phyloP scores from a whole-genome alignment of 2,888 invertebrate genomes.

The Agrypnus murinus region DNA sequence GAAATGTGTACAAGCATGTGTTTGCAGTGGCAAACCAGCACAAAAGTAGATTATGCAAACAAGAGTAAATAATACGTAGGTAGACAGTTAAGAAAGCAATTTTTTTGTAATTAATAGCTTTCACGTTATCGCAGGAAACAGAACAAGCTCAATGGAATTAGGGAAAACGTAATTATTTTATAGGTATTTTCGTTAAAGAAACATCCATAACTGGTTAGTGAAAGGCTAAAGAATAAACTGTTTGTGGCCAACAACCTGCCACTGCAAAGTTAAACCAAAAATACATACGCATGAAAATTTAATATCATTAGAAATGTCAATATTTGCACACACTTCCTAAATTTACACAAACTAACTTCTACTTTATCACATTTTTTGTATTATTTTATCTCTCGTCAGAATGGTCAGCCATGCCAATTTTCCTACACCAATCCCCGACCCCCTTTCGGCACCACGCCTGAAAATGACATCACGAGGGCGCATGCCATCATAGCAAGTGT shows the following conservation, averaged over 20 bases:
- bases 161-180: background rate
- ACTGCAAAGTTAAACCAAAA: conserved; percentile 25
- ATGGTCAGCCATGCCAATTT: conserved; percentile 70
- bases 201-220: conserved; percentile 45
- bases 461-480: conserved; percentile 63
- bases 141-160: background rate
- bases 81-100: conserved; percentile 25
- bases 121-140: background rate
- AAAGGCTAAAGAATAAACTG: conserved; percentile 48
- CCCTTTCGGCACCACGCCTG: conserved; percentile 65
- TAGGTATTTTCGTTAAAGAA: conserved; percentile 24
- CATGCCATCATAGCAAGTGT: conserved; percentile 51
- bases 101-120: conserved; percentile 1
- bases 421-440: conserved; percentile 64
- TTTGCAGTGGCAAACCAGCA: conserved; percentile 36
- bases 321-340: conserved; percentile 44
- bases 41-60: conserved; percentile 49
- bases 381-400: conserved; percentile 57
- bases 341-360: conserved; percentile 44
- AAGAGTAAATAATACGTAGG: conserved; percentile 28
- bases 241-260: conserved; percentile 68
- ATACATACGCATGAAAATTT: conserved; percentile 42
- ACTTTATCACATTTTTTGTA: conserved; percentile 60
- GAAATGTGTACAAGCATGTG: conserved; percentile 30
- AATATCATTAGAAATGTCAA: conserved; percentile 33